Conservation (phyloP, 2,797 vertebrate genomes). For the Danio choprae region DNA sequence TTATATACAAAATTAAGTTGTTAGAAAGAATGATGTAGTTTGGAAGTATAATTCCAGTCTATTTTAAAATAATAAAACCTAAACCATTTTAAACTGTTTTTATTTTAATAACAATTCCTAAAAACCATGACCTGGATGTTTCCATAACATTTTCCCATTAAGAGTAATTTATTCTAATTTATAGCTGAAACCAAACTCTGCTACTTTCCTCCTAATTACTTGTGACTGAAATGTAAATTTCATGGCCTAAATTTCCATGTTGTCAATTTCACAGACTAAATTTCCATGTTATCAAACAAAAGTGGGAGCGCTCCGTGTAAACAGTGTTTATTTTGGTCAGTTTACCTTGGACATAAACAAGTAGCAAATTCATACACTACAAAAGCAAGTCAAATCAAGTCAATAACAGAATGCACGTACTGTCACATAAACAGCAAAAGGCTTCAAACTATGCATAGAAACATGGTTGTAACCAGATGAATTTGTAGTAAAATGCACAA, state of each 20-base stretch:
- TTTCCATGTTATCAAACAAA: slow-evolving; percentile 23
- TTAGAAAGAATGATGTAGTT: too few relatives aligned
- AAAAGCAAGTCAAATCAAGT: slow-evolving; percentile 27
- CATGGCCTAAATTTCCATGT: slow-evolving; percentile 28
- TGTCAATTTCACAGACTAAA: background rate
- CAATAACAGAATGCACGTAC: background rate
- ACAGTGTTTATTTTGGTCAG: slow-evolving; percentile 27
- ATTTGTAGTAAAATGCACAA: background rate
- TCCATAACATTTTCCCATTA: background rate
- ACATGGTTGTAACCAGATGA: background rate
- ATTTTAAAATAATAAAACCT: background rate
- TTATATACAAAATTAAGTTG: too few relatives aligned
- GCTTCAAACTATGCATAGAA: slow-evolving; percentile 13
- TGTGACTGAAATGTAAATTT: slow-evolving; percentile 39
- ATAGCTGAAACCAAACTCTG: background rate
- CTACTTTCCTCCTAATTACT: background rate
- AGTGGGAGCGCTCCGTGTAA: slow-evolving; percentile 24
- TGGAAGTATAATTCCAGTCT: too few relatives aligned
- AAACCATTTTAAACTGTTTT: background rate
- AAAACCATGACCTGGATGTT: background rate
- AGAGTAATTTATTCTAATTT: background rate
- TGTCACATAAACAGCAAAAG: background rate
- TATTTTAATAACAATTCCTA: background rate
- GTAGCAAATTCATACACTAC: background rate
- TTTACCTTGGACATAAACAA: slow-evolving; percentile 12